A percentile compares a stretch with the other conserved stretches of the same genome.
Conservation (phyloP, 1,140 invertebrate species). For the Calosoma granatense region DNA sequence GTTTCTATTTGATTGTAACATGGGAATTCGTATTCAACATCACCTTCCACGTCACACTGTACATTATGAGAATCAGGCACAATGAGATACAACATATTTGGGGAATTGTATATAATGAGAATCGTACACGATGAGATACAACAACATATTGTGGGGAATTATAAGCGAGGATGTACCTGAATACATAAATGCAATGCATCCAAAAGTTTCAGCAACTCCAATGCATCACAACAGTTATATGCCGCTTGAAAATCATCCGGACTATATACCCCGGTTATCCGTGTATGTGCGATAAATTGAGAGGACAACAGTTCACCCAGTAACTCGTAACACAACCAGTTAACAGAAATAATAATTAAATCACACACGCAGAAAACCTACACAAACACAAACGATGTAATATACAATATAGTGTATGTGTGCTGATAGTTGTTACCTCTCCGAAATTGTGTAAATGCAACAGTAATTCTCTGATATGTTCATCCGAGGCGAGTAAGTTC, state of each 20-base stretch:
- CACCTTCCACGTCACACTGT: conserved; percentile 60
- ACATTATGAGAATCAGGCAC: no score
- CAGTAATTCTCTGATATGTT: conserved; percentile 56
- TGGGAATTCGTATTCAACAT: conserved; percentile 74
- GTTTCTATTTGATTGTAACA: conserved; percentile 66
- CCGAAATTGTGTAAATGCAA: conserved; percentile 59
- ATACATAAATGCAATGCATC: conserved; percentile 63
- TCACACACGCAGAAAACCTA: conserved; percentile 43
- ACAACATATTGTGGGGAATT: not conserved
- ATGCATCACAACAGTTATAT: conserved; percentile 62
- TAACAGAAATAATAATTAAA: conserved; percentile 61
- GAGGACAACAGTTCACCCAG: conserved; percentile 55
- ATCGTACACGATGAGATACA: not conserved
- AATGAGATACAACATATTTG: conserved; percentile 10
- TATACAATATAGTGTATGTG: not conserved
- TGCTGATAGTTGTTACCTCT: no score
- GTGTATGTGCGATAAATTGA: conserved; percentile 46
- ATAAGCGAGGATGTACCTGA: conserved; percentile 34
- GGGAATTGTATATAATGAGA: not conserved
- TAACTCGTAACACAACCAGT: conserved; percentile 64
- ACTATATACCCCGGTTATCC: conserved; percentile 67
- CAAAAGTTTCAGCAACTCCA: conserved; percentile 56
- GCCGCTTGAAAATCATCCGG: conserved; percentile 68
- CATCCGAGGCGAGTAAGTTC: conserved; percentile 58
- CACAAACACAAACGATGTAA: conserved; percentile 10